Evolutionary conservation across 2,113 vertebrate genomes (phyloP).

Genomic region (Rhinoptilus africanus): DNA sequence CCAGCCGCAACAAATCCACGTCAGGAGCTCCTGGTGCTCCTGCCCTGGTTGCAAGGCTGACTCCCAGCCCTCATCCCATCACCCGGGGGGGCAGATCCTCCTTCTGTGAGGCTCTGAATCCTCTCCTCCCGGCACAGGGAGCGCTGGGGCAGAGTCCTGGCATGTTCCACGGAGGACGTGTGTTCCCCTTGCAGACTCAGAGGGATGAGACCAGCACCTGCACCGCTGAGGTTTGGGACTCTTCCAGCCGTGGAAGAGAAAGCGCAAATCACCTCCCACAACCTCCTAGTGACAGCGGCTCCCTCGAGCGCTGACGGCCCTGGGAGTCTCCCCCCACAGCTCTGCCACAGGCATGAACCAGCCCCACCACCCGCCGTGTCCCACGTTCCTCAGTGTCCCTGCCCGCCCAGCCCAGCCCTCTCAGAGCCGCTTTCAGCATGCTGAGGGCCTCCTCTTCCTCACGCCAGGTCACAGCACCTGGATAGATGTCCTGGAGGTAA

Average conservation of each 20-base stretch:
- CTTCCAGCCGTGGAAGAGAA: not conserved
- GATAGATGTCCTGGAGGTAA: not conserved
- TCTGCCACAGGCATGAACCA: not conserved
- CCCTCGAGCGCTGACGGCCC: not conserved
- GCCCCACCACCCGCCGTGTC: not conserved
- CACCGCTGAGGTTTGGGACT: not conserved
- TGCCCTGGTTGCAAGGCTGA: not conserved
- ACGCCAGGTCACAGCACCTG: accelerated
- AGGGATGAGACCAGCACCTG: not conserved
- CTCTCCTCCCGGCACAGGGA: not conserved
- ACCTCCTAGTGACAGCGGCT: not conserved
- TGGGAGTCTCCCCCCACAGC: not conserved
- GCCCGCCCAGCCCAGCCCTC: not conserved
- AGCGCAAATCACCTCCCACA: not conserved
- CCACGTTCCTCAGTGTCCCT: not conserved
- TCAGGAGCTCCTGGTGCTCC: not conserved
- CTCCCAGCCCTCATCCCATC: not conserved
- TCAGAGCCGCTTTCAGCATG: not conserved
- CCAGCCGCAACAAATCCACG: not conserved
- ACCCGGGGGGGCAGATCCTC: not conserved
- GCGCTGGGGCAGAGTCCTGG: not conserved
- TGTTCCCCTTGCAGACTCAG: not conserved
- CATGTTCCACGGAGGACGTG: not conserved
- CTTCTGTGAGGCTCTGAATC: not conserved
- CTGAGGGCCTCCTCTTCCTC: not conserved